phyloP scores from a whole-genome alignment of 2,888 invertebrate genomes.

The Pristionchus arcanus region DNA sequence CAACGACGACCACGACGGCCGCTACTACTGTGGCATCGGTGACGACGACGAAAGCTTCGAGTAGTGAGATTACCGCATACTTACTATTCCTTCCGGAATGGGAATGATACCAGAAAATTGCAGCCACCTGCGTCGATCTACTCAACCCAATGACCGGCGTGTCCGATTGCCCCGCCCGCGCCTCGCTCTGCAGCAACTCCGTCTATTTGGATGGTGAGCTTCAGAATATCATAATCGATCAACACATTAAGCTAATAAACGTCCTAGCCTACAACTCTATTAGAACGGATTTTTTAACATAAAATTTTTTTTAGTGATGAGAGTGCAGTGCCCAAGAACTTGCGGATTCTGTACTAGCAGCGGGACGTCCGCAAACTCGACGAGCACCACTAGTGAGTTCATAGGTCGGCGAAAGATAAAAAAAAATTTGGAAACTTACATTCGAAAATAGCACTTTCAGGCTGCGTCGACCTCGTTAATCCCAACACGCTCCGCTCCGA shows the following conservation, averaged over 20 bases:
- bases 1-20: not conserved
- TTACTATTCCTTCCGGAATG: too few species aligned
- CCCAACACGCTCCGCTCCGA: not conserved
- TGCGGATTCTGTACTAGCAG: not conserved
- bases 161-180: not conserved
- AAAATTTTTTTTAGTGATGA: not conserved
- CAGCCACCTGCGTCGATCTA: not conserved
- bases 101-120: not conserved
- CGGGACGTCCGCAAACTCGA: not conserved
- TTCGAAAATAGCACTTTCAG: not conserved
- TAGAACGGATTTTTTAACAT: not conserved
- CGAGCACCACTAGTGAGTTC: not conserved
- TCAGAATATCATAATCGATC: not conserved
- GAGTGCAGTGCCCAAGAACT: not conserved
- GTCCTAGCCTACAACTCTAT: too few species aligned
- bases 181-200: not conserved
- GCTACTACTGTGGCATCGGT: not conserved
- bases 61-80: not conserved
- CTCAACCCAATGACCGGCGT: not conserved
- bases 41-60: not conserved
- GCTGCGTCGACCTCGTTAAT: slow-evolving; percentile 30
- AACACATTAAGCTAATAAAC: too few species aligned
- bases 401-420: not conserved
- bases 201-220: not conserved
- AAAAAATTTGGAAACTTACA: not conserved